Conservation (phyloP, 2,113 vertebrate genomes). For the Corydoras maculifer region DNA sequence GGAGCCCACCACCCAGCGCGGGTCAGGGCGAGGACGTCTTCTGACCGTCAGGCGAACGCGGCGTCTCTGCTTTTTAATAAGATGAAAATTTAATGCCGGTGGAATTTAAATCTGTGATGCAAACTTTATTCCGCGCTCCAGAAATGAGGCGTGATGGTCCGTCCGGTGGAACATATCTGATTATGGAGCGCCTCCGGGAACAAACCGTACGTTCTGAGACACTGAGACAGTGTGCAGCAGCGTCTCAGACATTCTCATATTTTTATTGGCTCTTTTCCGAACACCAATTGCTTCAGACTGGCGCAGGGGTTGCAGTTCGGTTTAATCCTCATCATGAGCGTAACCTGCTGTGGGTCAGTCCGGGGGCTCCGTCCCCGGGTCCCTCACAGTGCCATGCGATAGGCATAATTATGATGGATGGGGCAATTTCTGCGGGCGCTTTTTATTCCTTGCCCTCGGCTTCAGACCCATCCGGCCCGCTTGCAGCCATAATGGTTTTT, state of each 20-base stretch:
- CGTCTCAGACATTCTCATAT: constrained; percentile 10
- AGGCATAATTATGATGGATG: constrained; percentile 73
- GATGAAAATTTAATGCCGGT: too few species aligned
- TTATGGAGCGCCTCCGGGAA: too few species aligned
- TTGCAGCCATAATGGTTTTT: constrained; percentile 69
- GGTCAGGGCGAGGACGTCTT: constrained; percentile 6
- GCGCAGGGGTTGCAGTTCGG: constrained; percentile 17
- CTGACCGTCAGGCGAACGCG: constrained; percentile 1
- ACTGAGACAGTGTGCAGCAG: constrained; percentile 8
- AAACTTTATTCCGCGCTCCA: too few species aligned
- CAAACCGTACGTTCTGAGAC: too few species aligned
- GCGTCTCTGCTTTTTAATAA: too few species aligned
- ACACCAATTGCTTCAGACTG: too few species aligned
- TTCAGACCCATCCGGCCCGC: constrained; percentile 59
- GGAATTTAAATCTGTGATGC: too few species aligned
- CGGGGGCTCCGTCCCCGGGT: constrained; percentile 7
- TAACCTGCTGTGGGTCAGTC: constrained; percentile 22
- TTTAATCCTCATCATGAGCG: constrained; percentile 8
- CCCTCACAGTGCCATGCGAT: constrained; percentile 46
- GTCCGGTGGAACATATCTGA: too few species aligned
- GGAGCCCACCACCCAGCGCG: constrained; percentile 7
- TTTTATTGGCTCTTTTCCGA: background rate
- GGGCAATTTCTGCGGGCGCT: constrained; percentile 63
- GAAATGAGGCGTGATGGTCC: too few species aligned
- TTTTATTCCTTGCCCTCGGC: constrained; percentile 57